Evolutionary conservation across 2,113 vertebrate genomes (phyloP).

Genomic region (Phodopus roborovskii): DNA sequence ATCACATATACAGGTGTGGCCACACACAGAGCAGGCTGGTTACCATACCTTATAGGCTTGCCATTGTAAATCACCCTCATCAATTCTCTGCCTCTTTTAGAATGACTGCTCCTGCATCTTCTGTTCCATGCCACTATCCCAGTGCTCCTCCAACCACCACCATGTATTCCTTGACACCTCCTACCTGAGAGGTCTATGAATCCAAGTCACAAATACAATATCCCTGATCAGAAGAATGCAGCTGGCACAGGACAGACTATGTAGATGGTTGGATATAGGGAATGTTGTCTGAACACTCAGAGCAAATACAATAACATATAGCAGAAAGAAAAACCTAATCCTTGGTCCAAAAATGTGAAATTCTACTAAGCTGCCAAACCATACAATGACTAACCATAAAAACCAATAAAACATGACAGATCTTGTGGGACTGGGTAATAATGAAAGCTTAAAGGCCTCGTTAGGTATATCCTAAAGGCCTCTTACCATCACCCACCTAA

Average conservation of each 20-base stretch:
- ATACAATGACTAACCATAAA: slow-evolving; percentile 37
- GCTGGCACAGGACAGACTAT: background rate
- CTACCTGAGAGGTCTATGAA: background rate
- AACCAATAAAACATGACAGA: slow-evolving; percentile 51
- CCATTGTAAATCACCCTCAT: background rate
- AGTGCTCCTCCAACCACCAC: background rate
- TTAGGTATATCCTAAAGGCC: background rate
- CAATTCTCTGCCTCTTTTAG: background rate
- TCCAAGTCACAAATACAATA: background rate
- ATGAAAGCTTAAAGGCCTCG: background rate
- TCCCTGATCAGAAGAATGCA: background rate
- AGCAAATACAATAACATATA: background rate
- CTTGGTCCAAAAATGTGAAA: slow-evolving; percentile 62
- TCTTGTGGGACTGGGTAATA: background rate
- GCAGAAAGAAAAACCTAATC: slow-evolving; percentile 33
- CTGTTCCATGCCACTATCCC: background rate
- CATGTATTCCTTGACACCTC: background rate
- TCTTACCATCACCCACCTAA: background rate
- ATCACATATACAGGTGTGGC: background rate
- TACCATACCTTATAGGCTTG: background rate
- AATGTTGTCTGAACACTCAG: background rate
- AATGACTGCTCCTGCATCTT: background rate
- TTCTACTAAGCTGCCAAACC: slow-evolving; percentile 12
- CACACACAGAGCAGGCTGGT: background rate
- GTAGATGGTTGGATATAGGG: slow-evolving; percentile 3